These are phyloP conservation scores for Dascillus cervinus DNA, from an alignment of 2,888 invertebrate genomes.

Conservation along the genomic window DNA sequence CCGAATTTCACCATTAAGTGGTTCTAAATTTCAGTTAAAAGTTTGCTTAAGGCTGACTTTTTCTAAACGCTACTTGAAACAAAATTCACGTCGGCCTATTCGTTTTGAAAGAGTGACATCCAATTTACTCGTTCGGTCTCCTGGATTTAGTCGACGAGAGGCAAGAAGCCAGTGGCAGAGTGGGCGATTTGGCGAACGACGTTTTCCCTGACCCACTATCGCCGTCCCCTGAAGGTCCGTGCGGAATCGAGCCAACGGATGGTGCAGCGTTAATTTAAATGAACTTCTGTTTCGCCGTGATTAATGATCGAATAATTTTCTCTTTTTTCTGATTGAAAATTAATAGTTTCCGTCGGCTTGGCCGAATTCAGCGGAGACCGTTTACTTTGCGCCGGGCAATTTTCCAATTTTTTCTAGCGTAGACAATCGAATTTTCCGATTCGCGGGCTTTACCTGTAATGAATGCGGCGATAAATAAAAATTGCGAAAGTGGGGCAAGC, in stretches of 20 bases:
- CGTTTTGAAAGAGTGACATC: conserved; percentile 39
- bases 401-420: no score
- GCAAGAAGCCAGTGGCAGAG: neutral
- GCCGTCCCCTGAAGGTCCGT: conserved; percentile 19
- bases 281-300: conserved; percentile 23
- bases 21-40: no score
- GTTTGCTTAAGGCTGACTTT: conserved; percentile 12
- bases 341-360: no score
- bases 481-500: conserved; percentile 11
- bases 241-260: conserved; percentile 18
- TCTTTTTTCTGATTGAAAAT: neutral
- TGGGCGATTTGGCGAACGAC: conserved; percentile 5
- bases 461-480: conserved; percentile 20
- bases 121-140: conserved; percentile 37
- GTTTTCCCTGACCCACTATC: conserved; percentile 13
- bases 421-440: conserved; percentile 25
- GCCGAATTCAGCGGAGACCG: no score
- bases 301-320: neutral
- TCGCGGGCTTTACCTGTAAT: conserved; percentile 20
- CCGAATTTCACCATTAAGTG: no score
- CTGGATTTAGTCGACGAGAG: conserved; percentile 33
- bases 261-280: conserved; percentile 26
- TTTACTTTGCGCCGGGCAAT: no score
- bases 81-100: conserved; percentile 41
- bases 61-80: conserved; percentile 35